These are phyloP conservation scores for Lamproptera curius DNA, from an alignment of 2,888 invertebrate genomes.

Conservation along the genomic window DNA sequence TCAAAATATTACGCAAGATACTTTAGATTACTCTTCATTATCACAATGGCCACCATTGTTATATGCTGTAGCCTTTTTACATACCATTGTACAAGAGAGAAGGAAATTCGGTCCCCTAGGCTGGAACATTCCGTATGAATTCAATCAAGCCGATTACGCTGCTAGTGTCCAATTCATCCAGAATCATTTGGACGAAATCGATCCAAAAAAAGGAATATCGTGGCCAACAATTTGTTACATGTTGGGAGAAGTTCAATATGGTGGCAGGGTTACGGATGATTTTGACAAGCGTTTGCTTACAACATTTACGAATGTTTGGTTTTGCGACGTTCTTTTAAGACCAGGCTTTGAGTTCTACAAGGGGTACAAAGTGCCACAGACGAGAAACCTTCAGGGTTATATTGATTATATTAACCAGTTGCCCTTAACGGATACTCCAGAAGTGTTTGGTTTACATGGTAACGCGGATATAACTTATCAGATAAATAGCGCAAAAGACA, in stretches of 20 bases:
- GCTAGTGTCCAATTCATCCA: slow-evolving; percentile 97
- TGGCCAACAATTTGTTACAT: slow-evolving; percentile 99
- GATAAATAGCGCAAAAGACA: slow-evolving; percentile 96
- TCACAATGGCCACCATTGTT: slow-evolving; percentile 95
- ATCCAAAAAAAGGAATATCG: slow-evolving; percentile 97
- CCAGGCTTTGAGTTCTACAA: slow-evolving; percentile 96
- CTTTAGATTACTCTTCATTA: slow-evolving; percentile 93
- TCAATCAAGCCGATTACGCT: slow-evolving; percentile 97
- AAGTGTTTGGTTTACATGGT: slow-evolving; percentile 96
- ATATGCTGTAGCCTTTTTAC: slow-evolving; percentile 96
- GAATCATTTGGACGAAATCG: slow-evolving; percentile 97
- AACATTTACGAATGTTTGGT: slow-evolving; percentile 97
- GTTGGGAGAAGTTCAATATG: slow-evolving; percentile 94
- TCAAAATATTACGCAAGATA: slow-evolving; percentile 92
- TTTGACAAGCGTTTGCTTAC: slow-evolving; percentile 96
- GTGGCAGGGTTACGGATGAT: slow-evolving; percentile 97
- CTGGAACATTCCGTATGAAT: slow-evolving; percentile 98
- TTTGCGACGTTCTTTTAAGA: slow-evolving; percentile 91
- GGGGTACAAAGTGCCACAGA: slow-evolving; percentile 94
- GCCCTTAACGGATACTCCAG: slow-evolving; percentile 92
- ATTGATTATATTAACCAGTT: slow-evolving; percentile 92
- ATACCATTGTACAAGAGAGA: slow-evolving; percentile 96
- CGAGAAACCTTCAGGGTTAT: slow-evolving; percentile 86
- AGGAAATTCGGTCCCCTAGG: slow-evolving; percentile 97
- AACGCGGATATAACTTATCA: slow-evolving; percentile 99